Base-by-base conservation (phyloP, 2,113 vertebrate genomes). In the Mola mola region DNA sequence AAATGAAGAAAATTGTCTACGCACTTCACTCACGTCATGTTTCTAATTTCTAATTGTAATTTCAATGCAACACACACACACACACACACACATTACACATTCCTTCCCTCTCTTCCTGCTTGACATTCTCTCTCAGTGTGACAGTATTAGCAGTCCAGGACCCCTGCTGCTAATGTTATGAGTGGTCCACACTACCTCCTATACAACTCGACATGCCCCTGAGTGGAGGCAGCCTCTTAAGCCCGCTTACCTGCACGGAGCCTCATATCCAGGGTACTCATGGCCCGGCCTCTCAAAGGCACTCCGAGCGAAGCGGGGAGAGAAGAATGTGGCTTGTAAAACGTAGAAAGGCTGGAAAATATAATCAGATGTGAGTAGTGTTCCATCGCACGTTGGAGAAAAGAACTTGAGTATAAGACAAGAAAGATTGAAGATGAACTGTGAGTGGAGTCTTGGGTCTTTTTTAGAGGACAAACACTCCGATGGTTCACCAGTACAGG, bases 121-220 rank as follows among this genome's bases (percentile, higher is more conserved):
- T 78, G 59, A 82, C 67, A 69, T 59, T 72, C 62, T 28, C 51
- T 69, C 82, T 55, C 66, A 52, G 58, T 69, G 59, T 77, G 79
- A 81, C 55, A 66, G 48, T 47, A 81, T 75, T 66, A 85, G 56
- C 59, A 55, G 60, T 63, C 46, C 8, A 9, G 65, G 65, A 62
- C 71, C 68, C 76, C 76, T 20, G 42, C 76, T 9, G 66, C 21
- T 80, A 43, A 80, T 84, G 79, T 82, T 82, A 78, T 78, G 73
- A 84, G 66, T 9, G 11, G 44, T 57, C 48, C 69, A 56, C 55
- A 72, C 47, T 40, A 38, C 38, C 56, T 65, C 25, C 16, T 64
- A 48, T 51, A 64, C 53, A 47, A 49, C 59, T 66, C 61, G 10
- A 61, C 66, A 67, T 28, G 66, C 50, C 41, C 78, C 61, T 34